Evolutionary conservation across 2,888 invertebrate genomes (phyloP).

Genomic region (Drosophila mayaguana): DNA sequence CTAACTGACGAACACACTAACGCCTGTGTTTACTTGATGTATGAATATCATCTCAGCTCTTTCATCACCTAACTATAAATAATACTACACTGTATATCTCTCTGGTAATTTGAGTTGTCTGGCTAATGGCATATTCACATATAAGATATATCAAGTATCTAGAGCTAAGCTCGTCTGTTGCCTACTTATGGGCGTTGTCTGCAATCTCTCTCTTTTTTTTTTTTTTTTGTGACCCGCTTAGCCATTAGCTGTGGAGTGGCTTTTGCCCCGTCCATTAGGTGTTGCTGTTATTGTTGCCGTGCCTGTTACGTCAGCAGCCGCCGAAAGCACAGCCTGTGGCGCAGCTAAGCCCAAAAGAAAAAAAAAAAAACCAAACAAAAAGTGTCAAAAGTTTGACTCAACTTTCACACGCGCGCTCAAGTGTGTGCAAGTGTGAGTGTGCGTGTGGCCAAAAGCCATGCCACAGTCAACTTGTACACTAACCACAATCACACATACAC

Average conservation of each 20-base stretch:
- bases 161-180: constrained; percentile 37
- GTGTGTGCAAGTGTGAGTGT: constrained; percentile 14
- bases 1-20: not conserved
- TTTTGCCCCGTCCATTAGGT: not conserved
- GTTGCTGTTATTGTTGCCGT: constrained; percentile 14
- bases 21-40: not conserved
- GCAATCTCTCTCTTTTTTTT: not conserved
- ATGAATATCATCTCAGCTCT: not conserved
- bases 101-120: constrained; percentile 6
- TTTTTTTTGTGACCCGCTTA: constrained; percentile 20
- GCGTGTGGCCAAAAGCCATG: constrained; percentile 17
- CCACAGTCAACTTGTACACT: constrained; percentile 39
- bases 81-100: not conserved
- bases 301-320: constrained; percentile 43
- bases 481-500: constrained; percentile 39
- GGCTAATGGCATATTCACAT: constrained; percentile 20
- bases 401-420: constrained; percentile 66
- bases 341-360: constrained; percentile 27
- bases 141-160: constrained; percentile 12
- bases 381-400: constrained; percentile 76
- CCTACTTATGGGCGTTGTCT: constrained; percentile 54
- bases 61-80: not conserved
- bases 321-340: constrained; percentile 27
- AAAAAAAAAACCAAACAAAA: constrained; percentile 19
- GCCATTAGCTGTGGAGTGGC: constrained; percentile 10